These are phyloP conservation scores for Anseranas semipalmata DNA, from an alignment of 2,113 vertebrate species.

Conservation along the genomic window DNA sequence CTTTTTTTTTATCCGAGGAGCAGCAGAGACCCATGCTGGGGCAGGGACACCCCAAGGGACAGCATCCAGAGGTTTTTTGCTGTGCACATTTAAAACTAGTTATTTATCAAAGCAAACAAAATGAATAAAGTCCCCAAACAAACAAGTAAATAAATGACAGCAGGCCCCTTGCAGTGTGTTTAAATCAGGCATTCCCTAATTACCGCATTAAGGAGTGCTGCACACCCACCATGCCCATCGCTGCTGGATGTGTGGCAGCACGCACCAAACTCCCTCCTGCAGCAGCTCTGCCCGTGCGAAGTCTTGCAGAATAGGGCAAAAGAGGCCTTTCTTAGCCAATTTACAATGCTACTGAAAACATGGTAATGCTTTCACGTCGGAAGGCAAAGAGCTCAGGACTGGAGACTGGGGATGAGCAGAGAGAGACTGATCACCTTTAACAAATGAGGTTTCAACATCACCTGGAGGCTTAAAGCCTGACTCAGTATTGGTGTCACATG, in stretches of 20 bases:
- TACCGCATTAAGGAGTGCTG: neutral
- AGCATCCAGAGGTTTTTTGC: neutral
- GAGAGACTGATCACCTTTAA: neutral
- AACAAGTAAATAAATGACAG: neutral
- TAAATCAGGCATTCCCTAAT: neutral
- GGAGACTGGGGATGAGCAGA: neutral
- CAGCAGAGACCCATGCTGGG: neutral
- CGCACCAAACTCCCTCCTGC: neutral
- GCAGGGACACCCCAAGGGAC: neutral
- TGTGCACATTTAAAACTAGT: neutral
- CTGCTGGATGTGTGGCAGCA: neutral
- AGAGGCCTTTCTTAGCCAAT: neutral
- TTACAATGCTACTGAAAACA: neutral
- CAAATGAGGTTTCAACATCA: neutral
- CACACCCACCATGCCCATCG: neutral
- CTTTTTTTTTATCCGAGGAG: neutral
- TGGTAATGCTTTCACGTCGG: fast-evolving
- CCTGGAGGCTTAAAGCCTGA: neutral
- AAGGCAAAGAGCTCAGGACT: neutral
- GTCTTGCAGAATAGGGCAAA: neutral
- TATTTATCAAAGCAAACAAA: neutral
- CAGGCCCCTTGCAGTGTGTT: neutral
- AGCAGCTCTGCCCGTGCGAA: neutral
- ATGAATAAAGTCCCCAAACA: neutral
- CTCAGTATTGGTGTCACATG: fast-evolving